Evolutionary conservation across 2,888 invertebrate species (phyloP).

Genomic region (Ophion obscuratus): DNA sequence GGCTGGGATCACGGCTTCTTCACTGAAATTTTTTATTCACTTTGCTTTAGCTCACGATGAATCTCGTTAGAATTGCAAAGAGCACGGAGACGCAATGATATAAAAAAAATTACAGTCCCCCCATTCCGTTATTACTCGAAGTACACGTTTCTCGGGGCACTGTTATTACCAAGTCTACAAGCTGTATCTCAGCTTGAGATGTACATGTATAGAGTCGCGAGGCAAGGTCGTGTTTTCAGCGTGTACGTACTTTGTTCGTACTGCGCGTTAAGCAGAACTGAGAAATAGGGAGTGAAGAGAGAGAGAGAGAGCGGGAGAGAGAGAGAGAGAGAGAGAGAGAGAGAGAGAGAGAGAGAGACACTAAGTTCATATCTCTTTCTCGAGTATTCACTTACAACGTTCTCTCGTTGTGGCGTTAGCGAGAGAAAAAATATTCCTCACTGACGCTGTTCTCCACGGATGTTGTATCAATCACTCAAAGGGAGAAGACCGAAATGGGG

Average conservation of each 20-base stretch:
- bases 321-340: constrained; percentile 11
- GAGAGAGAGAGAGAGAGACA: constrained; percentile 10
- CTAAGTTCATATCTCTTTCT: constrained; percentile 47
- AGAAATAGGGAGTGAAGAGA: constrained; percentile 13
- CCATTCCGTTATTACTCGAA: constrained; percentile 23
- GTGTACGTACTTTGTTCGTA: constrained; percentile 48
- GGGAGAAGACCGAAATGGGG: not conserved
- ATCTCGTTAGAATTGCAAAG: not conserved
- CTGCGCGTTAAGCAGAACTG: constrained; percentile 13
- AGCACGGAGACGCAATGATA: not conserved
- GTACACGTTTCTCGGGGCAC: constrained; percentile 16
- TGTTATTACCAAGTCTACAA: constrained; percentile 46
- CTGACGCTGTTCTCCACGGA: not conserved
- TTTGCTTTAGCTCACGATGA: no score
- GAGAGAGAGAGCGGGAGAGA: constrained; percentile 3
- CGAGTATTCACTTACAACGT: constrained; percentile 57
- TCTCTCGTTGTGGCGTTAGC: constrained; percentile 17
- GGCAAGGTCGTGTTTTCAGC: constrained; percentile 52
- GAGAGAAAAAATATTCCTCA: constrained; percentile 15
- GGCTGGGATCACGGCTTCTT: no score
- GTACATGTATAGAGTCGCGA: constrained; percentile 42
- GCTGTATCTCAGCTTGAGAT: constrained; percentile 46
- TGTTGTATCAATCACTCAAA: constrained; percentile 2
- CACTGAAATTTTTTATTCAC: no score
- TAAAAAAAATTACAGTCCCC: not conserved